A percentile compares a stretch with the other conserved stretches of the same genome.
phyloP scores from a whole-genome alignment of 2,797 vertebrate species.

The Trichosurus vulpecula region DNA sequence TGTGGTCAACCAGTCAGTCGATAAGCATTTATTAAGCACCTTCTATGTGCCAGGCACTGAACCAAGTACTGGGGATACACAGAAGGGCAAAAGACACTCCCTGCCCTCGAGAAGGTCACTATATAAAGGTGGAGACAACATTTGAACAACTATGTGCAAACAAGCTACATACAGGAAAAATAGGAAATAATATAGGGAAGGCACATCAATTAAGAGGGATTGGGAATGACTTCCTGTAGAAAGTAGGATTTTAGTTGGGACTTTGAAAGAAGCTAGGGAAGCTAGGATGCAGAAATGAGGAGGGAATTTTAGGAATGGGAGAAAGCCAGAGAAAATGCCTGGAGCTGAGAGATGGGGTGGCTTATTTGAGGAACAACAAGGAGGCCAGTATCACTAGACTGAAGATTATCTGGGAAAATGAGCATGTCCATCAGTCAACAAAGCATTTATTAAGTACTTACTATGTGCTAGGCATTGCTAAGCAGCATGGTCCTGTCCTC shows the following conservation, averaged over 20 bases:
- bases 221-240: background rate
- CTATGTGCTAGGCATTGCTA: background rate
- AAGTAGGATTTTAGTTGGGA: background rate
- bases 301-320: background rate
- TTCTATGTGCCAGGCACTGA: background rate
- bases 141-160: background rate
- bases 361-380: background rate
- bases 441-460: background rate
- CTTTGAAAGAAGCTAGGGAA: background rate
- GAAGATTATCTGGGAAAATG: background rate
- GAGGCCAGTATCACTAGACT: background rate
- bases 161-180: background rate
- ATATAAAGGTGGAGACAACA: background rate
- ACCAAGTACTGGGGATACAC: background rate
- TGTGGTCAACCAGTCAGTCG: background rate
- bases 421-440: background rate
- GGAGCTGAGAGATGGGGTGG: background rate
- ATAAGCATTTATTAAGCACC: background rate
- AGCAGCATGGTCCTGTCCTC: background rate
- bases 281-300: background rate
- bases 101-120: background rate
- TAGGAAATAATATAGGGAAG: background rate
- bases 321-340: background rate
- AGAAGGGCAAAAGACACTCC: background rate
- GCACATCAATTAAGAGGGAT: background rate